A percentile compares a stretch with the other conserved stretches of the same genome.
phyloP scores from a whole-genome alignment of 2,113 vertebrate genomes.

The Nesospiza acunhae region DNA sequence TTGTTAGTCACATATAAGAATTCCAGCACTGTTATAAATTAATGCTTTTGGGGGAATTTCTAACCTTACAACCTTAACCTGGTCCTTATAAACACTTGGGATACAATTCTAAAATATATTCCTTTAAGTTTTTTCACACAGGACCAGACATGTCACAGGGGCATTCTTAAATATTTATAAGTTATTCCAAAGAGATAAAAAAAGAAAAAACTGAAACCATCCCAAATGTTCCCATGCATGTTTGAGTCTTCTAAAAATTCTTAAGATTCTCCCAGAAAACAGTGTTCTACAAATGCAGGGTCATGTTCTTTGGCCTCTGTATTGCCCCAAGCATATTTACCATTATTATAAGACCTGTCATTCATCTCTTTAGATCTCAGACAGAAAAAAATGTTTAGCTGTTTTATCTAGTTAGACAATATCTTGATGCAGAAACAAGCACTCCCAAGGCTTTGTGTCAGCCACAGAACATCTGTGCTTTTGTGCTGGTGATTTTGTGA shows the following conservation, averaged over 20 bases:
- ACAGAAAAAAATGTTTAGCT: slow-evolving; percentile 33
- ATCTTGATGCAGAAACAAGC: slow-evolving; percentile 38
- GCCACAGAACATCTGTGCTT: slow-evolving; percentile 11
- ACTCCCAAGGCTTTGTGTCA: neutral
- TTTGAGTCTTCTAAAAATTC: slow-evolving; percentile 61
- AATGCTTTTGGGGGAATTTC: neutral
- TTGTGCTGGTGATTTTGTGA: neutral
- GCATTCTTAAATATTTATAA: slow-evolving; percentile 51
- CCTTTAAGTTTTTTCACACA: slow-evolving; percentile 27
- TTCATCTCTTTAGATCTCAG: slow-evolving; percentile 65
- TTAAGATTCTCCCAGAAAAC: slow-evolving; percentile 60
- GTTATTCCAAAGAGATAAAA: slow-evolving; percentile 54
- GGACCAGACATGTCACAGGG: neutral
- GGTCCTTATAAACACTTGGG: neutral
- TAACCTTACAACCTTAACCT: neutral
- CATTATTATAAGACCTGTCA: slow-evolving; percentile 68
- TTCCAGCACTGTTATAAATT: neutral
- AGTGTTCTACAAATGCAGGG: slow-evolving; percentile 51
- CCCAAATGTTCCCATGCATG: slow-evolving; percentile 62
- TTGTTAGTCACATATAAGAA: neutral
- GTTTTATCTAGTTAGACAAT: slow-evolving; percentile 54
- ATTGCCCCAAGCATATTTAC: slow-evolving; percentile 67
- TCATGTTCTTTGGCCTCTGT: slow-evolving; percentile 61
- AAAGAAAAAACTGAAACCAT: slow-evolving; percentile 17
- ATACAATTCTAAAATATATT: neutral